Evolutionary conservation across 2,797 vertebrate genomes (phyloP).

Genomic region (Psittacula derbiana): DNA sequence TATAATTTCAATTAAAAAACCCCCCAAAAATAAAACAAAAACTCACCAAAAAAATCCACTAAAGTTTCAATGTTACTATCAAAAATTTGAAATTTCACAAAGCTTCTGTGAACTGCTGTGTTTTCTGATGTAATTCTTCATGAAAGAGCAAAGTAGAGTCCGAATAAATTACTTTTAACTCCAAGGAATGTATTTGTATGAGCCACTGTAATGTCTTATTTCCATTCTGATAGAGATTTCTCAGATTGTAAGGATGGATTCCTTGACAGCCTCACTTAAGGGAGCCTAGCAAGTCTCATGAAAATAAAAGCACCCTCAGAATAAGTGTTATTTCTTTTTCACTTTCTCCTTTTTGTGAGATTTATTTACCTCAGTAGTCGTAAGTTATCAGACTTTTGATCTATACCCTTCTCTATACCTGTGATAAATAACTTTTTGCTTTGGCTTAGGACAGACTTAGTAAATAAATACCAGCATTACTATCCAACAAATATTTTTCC

Average conservation of each 20-base stretch:
- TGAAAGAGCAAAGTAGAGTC: neutral
- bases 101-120: neutral
- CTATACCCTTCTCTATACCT: neutral
- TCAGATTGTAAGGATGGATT: neutral
- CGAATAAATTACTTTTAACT: neutral
- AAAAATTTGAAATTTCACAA: neutral
- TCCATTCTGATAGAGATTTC: neutral
- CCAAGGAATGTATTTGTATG: neutral
- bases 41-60: neutral
- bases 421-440: neutral
- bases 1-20: neutral
- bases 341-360: neutral
- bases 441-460: neutral
- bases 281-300: neutral
- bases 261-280: neutral
- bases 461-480: neutral
- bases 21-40: neutral
- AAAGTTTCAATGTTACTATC: neutral
- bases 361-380: neutral
- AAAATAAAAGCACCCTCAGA: slow-evolving; percentile 11
- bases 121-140: neutral
- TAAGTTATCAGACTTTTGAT: neutral
- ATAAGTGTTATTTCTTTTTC: neutral
- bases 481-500: neutral
- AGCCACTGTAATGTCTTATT: neutral